A percentile compares a stretch with the other conserved stretches of the same genome.
These are phyloP conservation scores for Alethe castanea DNA, from an alignment of 2,113 vertebrate genomes.

Conservation along the genomic window DNA sequence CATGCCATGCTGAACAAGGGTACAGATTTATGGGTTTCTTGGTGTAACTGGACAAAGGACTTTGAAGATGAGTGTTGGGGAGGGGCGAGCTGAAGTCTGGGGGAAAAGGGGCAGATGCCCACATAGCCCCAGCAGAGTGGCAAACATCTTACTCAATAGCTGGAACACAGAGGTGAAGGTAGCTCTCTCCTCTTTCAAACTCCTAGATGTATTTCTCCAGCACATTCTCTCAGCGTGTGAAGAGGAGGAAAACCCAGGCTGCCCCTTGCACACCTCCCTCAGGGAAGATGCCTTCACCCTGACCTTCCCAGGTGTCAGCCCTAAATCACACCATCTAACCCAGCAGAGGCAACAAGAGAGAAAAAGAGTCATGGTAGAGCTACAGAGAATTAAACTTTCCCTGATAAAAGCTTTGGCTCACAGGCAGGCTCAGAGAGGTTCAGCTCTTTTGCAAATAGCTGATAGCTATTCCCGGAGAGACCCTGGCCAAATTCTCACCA, in stretches of 20 bases:
- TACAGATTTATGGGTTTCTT: conserved; percentile 74
- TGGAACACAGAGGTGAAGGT: background rate
- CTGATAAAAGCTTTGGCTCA: conserved; percentile 42
- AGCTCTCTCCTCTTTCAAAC: background rate
- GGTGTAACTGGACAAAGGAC: conserved; percentile 36
- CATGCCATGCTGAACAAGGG: conserved; percentile 77
- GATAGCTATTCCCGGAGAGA: conserved; percentile 35
- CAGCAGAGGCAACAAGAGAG: background rate
- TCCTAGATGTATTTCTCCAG: background rate
- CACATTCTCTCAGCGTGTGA: background rate
- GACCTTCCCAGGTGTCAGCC: background rate
- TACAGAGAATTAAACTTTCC: conserved; percentile 20
- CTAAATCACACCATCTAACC: background rate
- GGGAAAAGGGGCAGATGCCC: background rate
- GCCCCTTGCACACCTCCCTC: background rate
- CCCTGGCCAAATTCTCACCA: background rate
- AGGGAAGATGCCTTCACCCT: background rate
- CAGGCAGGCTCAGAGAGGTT: background rate
- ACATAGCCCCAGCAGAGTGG: fast-evolving
- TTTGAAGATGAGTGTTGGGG: conserved; percentile 20
- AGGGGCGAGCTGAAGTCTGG: background rate
- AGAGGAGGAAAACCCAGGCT: background rate
- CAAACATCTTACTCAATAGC: background rate
- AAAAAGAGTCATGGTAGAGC: background rate
- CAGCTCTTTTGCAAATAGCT: background rate